Percentiles rank a stretch among this genome's conserved stretches.
Evolutionary conservation across 2,888 invertebrate genomes (phyloP).

Genomic region (Nemurella pictetii): DNA sequence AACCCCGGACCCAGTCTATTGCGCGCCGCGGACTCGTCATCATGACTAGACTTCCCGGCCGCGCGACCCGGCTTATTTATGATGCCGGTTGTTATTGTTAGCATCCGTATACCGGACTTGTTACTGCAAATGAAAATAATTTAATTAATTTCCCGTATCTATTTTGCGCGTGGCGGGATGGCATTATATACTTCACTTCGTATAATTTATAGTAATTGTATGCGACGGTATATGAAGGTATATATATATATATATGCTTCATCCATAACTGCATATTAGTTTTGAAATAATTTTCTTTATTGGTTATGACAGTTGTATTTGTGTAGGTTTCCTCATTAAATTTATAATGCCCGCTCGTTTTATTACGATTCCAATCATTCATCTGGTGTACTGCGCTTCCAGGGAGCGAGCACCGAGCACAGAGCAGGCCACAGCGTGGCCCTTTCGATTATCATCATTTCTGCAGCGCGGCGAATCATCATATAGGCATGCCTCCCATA

Average conservation of each 20-base stretch:
- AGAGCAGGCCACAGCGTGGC: not conserved
- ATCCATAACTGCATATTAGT: constrained; percentile 6
- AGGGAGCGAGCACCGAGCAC: not conserved
- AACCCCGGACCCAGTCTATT: not conserved
- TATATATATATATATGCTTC: not conserved
- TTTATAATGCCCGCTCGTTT: not conserved
- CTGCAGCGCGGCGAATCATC: not conserved
- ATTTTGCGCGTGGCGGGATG: not conserved
- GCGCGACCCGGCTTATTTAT: not conserved
- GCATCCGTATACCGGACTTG: not conserved
- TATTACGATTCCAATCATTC: not conserved
- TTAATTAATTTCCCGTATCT: not conserved
- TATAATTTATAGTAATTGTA: constrained; percentile 12
- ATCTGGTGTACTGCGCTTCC: too few species aligned
- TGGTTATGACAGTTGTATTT: constrained; percentile 15
- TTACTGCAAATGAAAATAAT: not conserved
- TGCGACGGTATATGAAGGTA: not conserved
- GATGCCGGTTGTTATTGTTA: not conserved
- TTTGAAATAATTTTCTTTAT: constrained; percentile 5
- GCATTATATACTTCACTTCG: not conserved
- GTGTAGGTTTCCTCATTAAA: constrained; percentile 3
- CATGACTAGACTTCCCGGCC: not conserved
- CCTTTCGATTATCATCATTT: not conserved
- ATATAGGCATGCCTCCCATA: too few species aligned
- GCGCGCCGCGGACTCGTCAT: not conserved